Percentiles rank a stretch among this genome's conserved stretches.
phyloP scores from a whole-genome alignment of 1,140 invertebrate genomes.

The Chelonus insularis region DNA sequence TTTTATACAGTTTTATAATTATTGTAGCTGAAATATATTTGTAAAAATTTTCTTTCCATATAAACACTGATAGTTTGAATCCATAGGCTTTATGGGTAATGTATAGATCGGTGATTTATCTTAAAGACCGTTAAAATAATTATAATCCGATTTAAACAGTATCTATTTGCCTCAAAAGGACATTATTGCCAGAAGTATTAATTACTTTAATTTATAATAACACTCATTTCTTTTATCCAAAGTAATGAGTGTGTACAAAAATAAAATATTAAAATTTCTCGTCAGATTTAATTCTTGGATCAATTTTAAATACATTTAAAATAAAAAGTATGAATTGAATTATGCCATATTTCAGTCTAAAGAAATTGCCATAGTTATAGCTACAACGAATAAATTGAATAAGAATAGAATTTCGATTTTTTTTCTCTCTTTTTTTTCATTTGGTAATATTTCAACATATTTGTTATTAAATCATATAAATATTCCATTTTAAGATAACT shows the following conservation, averaged over 20 bases:
- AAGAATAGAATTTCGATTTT: no score
- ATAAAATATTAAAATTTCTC: conserved; percentile 14
- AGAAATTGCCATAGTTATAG: no score
- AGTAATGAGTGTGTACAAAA: conserved; percentile 28
- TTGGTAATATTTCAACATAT: no score
- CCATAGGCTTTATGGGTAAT: conserved; percentile 15
- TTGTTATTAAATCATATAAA: no score
- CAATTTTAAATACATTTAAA: no score
- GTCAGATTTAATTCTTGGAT: conserved; percentile 11
- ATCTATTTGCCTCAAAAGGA: conserved; percentile 42
- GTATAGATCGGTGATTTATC: not conserved
- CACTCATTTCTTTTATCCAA: conserved; percentile 26
- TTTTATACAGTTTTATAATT: conserved; percentile 2
- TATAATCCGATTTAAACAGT: conserved; percentile 26
- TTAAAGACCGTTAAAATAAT: not conserved
- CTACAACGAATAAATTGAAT: no score
- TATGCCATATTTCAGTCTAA: no score
- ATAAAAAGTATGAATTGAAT: no score
- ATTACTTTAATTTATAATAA: conserved; percentile 46
- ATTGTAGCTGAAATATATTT: not conserved
- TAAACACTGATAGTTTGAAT: conserved; percentile 22
- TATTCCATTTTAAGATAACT: no score
- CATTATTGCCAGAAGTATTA: conserved; percentile 57
- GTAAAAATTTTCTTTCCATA: conserved; percentile 3
- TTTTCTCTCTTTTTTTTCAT: no score